A percentile compares a stretch with the other conserved stretches of the same genome.
Conservation (phyloP, 2,888 invertebrate genomes). For the Euproctis similis region DNA sequence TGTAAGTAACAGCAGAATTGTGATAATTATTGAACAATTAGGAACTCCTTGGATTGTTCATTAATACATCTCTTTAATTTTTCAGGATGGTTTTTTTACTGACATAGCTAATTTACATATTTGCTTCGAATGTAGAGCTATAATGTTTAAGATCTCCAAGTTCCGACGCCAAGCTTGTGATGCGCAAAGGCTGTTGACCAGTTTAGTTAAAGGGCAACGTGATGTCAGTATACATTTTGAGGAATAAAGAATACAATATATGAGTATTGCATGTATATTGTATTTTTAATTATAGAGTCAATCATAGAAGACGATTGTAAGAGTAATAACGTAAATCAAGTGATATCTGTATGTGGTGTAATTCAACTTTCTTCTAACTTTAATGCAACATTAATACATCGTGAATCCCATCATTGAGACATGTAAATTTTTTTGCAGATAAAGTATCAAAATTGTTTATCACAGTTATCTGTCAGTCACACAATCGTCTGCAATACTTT, state of each 20-base stretch:
- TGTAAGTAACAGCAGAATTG: too few relatives aligned
- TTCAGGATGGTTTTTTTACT: constrained; percentile 46
- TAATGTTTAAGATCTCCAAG: constrained; percentile 28
- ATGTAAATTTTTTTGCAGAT: constrained; percentile 21
- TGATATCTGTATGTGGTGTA: too few relatives aligned
- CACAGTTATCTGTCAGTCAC: constrained; percentile 23
- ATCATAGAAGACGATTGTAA: too few relatives aligned
- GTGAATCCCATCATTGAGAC: not conserved
- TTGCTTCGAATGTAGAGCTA: constrained; percentile 52
- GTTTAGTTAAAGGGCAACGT: constrained; percentile 26
- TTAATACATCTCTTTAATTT: too few relatives aligned
- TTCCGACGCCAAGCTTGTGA: constrained; percentile 37
- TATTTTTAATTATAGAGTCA: too few relatives aligned
- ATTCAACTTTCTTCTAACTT: not conserved
- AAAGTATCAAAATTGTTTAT: constrained; percentile 20
- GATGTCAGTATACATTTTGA: constrained; percentile 24
- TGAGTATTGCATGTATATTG: too few relatives aligned
- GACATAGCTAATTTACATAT: constrained; percentile 35
- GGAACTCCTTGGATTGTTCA: too few relatives aligned
- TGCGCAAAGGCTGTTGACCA: constrained; percentile 32
- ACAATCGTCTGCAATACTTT: constrained; percentile 7
- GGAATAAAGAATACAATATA: too few relatives aligned
- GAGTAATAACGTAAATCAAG: too few relatives aligned
- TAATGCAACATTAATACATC: not conserved
- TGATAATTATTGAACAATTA: too few relatives aligned